Evolutionary conservation across 2,888 invertebrate species (phyloP).

Genomic region (Lacanobia wlatinum): DNA sequence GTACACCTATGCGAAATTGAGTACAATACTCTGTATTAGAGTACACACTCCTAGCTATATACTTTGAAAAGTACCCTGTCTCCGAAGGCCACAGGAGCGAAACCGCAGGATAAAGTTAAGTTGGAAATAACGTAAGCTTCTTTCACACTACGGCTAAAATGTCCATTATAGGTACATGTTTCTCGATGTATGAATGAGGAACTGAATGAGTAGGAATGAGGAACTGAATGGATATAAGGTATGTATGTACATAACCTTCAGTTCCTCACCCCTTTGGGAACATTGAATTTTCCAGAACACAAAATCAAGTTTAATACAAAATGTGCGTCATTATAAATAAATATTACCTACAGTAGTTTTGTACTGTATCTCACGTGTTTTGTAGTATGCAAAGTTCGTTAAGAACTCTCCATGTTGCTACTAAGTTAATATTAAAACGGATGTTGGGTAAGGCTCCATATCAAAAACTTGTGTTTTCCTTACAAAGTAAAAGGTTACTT

Average conservation of each 20-base stretch:
- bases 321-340: slow-evolving; percentile 30
- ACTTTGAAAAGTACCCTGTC: too few relatives aligned
- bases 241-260: neutral
- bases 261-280: neutral
- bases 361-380: slow-evolving; percentile 37
- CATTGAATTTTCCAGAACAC: too few relatives aligned
- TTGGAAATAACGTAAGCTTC: neutral
- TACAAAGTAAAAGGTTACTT: slow-evolving; percentile 6
- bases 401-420: slow-evolving; percentile 31
- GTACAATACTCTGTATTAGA: too few relatives aligned
- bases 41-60: too few relatives aligned
- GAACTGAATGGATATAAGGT: too few relatives aligned
- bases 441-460: slow-evolving; percentile 38
- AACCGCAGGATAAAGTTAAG: too few relatives aligned
- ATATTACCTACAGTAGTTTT: slow-evolving; percentile 9
- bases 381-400: slow-evolving; percentile 29
- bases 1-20: too few relatives aligned
- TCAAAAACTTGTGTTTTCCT: slow-evolving; percentile 18
- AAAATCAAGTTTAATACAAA: neutral
- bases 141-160: neutral
- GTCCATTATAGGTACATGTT: neutral
- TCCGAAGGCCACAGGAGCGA: too few relatives aligned
- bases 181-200: neutral
- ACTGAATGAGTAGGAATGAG: too few relatives aligned
- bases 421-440: slow-evolving; percentile 41